Base-by-base conservation (phyloP, 2,888 invertebrate species). In the Drosophila aldrichi region DNA sequence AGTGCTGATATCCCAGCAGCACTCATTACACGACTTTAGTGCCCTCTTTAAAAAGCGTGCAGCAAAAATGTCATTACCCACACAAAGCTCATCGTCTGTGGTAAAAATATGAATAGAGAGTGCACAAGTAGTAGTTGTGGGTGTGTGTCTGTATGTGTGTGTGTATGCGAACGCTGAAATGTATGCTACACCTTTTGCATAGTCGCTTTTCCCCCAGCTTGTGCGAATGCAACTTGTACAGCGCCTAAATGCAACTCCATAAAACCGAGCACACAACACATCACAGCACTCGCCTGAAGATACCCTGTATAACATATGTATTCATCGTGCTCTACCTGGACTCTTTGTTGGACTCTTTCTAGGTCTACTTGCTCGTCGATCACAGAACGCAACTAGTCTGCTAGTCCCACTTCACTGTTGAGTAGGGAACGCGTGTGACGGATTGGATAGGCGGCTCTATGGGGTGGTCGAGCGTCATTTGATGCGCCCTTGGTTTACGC, bases 11-110 rank as follows among this genome's bases (percentile, higher is more conserved):
- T 18, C 40, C 43, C 16, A 38, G 48, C 48, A 41, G 20, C 40
- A 49, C 62, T 70, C 46, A 51, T 61, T 65, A 41, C 38, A 40
- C 18, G 51, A 58, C 36, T 69, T 74, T 52, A 55, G n/a, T 41
- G 51, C 48, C 22, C 57, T 43, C 43, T 48, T 74, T 44, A 16
- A 70, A 48, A 25, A 7, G 25, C 16, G 16, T 46, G 20, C 40
- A 56, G n/a, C 44, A 46, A 63, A 74, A 74, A 71, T 66, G 62
- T 66, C 70, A 64, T 77, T 72, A 64, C 60, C 57, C 67, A 54
- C 40, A 44, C 25, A 51, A 64, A 59, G 58, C 61, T 32, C 55
- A 40, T 29, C 29, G n/a, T 41, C 41, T 25, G 29, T 2, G 25
- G 40, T 52, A 16, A 44, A 52, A 38, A 56, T 52, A 22, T 59